Percentiles rank a stretch among this genome's conserved stretches.
Conservation (phyloP, 2,113 vertebrate genomes). For the Ictalurus punctatus region DNA sequence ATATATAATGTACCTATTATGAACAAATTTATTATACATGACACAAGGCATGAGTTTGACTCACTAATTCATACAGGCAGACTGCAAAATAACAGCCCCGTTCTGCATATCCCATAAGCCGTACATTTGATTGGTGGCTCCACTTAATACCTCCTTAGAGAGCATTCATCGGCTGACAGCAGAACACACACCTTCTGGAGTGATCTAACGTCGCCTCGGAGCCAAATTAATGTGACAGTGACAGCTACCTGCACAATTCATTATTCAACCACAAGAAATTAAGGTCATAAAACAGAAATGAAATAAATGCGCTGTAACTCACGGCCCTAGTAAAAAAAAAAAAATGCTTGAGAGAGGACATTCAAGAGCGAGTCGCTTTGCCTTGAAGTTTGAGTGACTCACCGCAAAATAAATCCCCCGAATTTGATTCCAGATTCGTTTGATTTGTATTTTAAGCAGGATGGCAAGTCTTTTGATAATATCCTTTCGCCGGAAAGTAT, state of each 20-base stretch:
- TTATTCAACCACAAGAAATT: conserved; percentile 59
- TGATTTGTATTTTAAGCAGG: background rate
- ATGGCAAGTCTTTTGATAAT: background rate
- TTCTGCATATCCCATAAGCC: conserved; percentile 34
- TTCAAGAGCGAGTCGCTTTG: background rate
- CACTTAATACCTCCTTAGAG: conserved; percentile 40
- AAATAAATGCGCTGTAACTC: conserved; percentile 59
- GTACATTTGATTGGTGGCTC: conserved; percentile 34
- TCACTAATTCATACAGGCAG: conserved; percentile 24
- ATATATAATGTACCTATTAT: background rate
- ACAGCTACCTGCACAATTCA: conserved; percentile 54
- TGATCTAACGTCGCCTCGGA: conserved; percentile 41
- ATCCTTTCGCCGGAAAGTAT: background rate
- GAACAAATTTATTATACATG: background rate
- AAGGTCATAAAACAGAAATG: conserved; percentile 53
- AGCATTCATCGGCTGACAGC: conserved; percentile 21
- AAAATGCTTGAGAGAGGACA: background rate
- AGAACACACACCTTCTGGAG: conserved; percentile 15
- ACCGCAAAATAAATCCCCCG: background rate
- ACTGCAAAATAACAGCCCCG: conserved; percentile 5
- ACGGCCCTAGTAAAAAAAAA: conserved; percentile 18
- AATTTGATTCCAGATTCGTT: background rate
- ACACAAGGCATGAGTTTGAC: background rate
- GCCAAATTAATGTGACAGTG: conserved; percentile 27
- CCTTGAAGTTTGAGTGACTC: conserved; percentile 3